Evolutionary conservation across 2,113 vertebrate genomes (phyloP).

Genomic region (Chaetura pelagica): DNA sequence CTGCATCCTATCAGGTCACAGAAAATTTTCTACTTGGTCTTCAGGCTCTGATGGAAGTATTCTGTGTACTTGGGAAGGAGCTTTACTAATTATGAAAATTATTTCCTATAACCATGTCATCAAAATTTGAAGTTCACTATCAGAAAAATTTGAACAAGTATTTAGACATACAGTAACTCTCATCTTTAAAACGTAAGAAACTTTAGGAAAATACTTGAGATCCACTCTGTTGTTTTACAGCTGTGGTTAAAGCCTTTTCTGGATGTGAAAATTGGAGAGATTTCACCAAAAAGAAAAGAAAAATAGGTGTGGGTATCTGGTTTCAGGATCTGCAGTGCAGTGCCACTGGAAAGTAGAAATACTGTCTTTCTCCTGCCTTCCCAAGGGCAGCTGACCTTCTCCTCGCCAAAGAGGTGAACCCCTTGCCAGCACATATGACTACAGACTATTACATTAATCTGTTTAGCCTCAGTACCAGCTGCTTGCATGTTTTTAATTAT

Average conservation of each 20-base stretch:
- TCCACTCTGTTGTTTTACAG: background rate
- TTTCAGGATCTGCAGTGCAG: slow-evolving; percentile 36
- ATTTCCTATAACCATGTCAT: background rate
- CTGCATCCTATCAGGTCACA: background rate
- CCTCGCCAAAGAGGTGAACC: slow-evolving; percentile 80
- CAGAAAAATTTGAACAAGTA: background rate
- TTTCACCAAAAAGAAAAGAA: background rate
- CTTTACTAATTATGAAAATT: background rate
- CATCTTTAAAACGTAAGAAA: background rate
- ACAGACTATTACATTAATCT: slow-evolving; percentile 87
- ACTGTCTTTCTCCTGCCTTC: slow-evolving; percentile 69
- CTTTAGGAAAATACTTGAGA: background rate
- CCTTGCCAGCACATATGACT: slow-evolving; percentile 85
- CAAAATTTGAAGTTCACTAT: background rate
- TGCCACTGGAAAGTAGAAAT: slow-evolving; percentile 34
- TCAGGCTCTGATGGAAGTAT: background rate
- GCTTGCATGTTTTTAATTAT: slow-evolving; percentile 88
- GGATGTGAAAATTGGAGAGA: background rate
- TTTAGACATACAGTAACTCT: background rate
- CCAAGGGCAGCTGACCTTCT: slow-evolving; percentile 85
- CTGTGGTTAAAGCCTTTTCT: background rate
- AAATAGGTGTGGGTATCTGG: background rate
- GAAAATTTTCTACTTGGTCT: background rate
- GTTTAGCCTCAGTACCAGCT: slow-evolving; percentile 85
- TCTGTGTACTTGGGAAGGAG: background rate